phyloP scores from a whole-genome alignment of 2,888 invertebrate species.

The Scaptomyza cyrtandrae region DNA sequence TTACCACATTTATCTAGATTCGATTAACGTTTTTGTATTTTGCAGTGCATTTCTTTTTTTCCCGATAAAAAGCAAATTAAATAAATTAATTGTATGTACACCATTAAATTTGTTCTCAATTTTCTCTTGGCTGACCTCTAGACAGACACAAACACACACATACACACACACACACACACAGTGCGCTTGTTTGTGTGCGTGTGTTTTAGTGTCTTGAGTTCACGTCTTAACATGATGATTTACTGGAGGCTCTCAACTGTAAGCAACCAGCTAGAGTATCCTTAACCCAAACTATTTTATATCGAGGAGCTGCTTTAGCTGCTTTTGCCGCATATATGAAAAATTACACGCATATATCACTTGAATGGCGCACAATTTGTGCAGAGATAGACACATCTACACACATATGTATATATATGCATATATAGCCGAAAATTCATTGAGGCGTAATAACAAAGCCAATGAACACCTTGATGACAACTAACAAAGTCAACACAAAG shows the following conservation, averaged over 20 bases:
- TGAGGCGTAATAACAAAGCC: slow-evolving; percentile 81
- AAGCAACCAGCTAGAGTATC: slow-evolving; percentile 20
- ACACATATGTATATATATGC: slow-evolving; percentile 1
- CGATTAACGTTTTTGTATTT: slow-evolving; percentile 25
- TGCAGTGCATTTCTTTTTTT: background rate
- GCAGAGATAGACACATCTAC: slow-evolving; percentile 39
- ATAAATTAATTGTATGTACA: slow-evolving; percentile 47
- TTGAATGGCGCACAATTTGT: slow-evolving; percentile 67
- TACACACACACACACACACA: background rate
- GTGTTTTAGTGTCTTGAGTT: slow-evolving; percentile 30
- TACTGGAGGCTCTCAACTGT: slow-evolving; percentile 53
- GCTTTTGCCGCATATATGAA: slow-evolving; percentile 43
- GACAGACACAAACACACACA: background rate
- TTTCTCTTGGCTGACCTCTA: slow-evolving; percentile 36
- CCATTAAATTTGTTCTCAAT: slow-evolving; percentile 49
- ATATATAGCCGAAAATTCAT: slow-evolving; percentile 63
- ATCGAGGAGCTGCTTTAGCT: slow-evolving; percentile 23
- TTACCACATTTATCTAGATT: slow-evolving; percentile 26
- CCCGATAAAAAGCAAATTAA: slow-evolving; percentile 49
- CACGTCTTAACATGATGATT: slow-evolving; percentile 55
- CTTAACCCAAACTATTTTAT: slow-evolving; percentile 36
- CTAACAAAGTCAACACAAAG: slow-evolving; percentile 69
- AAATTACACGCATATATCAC: slow-evolving; percentile 68
- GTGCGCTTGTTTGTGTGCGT: background rate
- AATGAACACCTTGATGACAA: slow-evolving; percentile 81